phyloP scores from a whole-genome alignment of 2,797 vertebrate genomes.

The Remorina albescens region DNA sequence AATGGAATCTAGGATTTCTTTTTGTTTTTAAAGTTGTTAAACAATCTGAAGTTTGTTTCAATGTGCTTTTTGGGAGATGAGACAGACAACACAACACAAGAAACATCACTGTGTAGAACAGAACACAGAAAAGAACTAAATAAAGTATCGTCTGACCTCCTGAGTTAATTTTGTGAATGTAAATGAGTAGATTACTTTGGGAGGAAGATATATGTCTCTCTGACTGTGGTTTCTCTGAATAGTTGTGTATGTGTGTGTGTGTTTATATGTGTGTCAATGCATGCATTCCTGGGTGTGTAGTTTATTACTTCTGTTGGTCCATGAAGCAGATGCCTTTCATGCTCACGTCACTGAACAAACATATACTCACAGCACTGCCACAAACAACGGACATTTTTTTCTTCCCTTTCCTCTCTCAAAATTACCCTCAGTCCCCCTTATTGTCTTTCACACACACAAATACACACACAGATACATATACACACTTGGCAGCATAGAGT shows the following conservation, averaged over 20 bases:
- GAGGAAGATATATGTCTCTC: not conserved
- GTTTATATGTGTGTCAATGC: slow-evolving; percentile 5
- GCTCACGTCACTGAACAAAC: slow-evolving; percentile 68
- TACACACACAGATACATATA: slow-evolving; percentile 17
- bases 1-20: too few species aligned
- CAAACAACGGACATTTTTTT: slow-evolving; percentile 54
- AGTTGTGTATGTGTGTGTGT: not conserved
- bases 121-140: not conserved
- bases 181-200: slow-evolving; percentile 4
- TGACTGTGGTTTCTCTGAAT: not conserved
- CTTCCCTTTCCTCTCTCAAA: slow-evolving; percentile 40
- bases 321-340: slow-evolving; percentile 64
- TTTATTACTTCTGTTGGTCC: slow-evolving; percentile 50
- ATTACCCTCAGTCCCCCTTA: not conserved
- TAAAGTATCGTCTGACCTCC: not conserved
- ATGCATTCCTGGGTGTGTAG: slow-evolving; percentile 49
- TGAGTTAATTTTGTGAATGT: not conserved
- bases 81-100: not conserved
- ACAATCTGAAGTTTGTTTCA: too few species aligned
- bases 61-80: too few species aligned
- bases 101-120: not conserved
- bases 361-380: slow-evolving; percentile 59
- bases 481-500: slow-evolving; percentile 46
- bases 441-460: slow-evolving; percentile 11
- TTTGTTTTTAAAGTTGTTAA: too few species aligned